A percentile compares a stretch with the other conserved stretches of the same genome.
Evolutionary conservation across 2,888 invertebrate genomes (phyloP).

Genomic region (Thumatha senex): DNA sequence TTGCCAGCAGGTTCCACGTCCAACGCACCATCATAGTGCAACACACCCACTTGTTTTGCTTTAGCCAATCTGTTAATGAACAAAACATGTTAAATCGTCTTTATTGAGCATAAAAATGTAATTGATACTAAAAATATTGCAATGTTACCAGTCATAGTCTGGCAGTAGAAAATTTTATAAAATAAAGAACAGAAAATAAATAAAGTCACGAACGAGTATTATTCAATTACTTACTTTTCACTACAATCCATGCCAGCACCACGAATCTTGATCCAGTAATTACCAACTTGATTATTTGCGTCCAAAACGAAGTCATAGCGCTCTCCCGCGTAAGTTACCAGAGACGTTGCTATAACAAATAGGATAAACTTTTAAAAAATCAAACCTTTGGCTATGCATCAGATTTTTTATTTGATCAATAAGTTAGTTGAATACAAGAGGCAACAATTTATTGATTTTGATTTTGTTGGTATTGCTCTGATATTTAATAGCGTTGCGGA

Average conservation of each 20-base stretch:
- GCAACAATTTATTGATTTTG: no score
- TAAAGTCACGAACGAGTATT: no score
- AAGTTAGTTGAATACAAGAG: no score
- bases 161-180: no score
- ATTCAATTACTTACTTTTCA: slow-evolving; percentile 80
- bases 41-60: slow-evolving; percentile 85
- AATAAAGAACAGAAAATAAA: no score
- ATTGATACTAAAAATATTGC: no score
- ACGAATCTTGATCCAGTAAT: slow-evolving; percentile 92
- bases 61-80: slow-evolving; percentile 79
- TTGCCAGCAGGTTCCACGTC: slow-evolving; percentile 83
- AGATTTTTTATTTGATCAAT: no score
- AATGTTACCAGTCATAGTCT: no score
- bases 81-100: neutral
- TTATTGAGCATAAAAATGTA: neutral
- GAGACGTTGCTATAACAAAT: slow-evolving; percentile 66
- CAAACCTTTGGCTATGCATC: no score
- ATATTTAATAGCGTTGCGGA: no score
- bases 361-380: neutral
- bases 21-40: slow-evolving; percentile 88
- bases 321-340: slow-evolving; percentile 94
- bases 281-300: slow-evolving; percentile 87
- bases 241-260: slow-evolving; percentile 94
- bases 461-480: no score
- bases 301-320: slow-evolving; percentile 92